Conservation (phyloP, 2,888 invertebrate genomes). For the Nasonia oneida region DNA sequence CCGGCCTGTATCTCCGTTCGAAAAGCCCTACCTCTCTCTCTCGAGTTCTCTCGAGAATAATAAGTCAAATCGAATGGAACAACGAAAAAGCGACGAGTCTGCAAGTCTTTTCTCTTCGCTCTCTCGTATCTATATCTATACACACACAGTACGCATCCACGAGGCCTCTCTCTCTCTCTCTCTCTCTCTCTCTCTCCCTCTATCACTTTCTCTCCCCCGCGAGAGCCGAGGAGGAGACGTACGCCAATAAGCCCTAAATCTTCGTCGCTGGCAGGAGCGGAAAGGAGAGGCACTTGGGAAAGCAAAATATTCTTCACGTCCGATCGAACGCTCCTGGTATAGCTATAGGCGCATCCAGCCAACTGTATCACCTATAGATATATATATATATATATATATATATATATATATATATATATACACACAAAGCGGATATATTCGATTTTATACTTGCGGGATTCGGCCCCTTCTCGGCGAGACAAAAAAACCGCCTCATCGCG, state of each 20-base stretch:
- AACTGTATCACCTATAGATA: background rate
- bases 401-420: background rate
- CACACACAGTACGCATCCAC: background rate
- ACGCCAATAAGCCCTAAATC: slow-evolving; percentile 58
- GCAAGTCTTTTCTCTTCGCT: slow-evolving; percentile 28
- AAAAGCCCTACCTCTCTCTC: background rate
- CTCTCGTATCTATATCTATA: background rate
- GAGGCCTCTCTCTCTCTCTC: background rate
- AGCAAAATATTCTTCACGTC: slow-evolving; percentile 57
- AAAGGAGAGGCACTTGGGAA: slow-evolving; percentile 49
- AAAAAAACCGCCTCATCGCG: too few species aligned
- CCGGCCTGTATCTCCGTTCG: background rate
- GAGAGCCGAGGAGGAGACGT: background rate
- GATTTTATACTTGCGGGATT: slow-evolving; percentile 31
- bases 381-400: background rate
- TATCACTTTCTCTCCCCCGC: background rate
- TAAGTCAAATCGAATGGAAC: slow-evolving; percentile 54
- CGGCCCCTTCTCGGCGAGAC: too few species aligned
- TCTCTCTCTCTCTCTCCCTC: background rate
- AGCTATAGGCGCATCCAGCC: background rate
- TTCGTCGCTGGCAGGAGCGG: slow-evolving; percentile 20
- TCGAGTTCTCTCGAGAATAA: slow-evolving; percentile 40
- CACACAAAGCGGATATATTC: slow-evolving; percentile 50
- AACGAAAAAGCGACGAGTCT: slow-evolving; percentile 49
- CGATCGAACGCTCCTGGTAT: slow-evolving; percentile 4